These are phyloP conservation scores for Cinclus cinclus DNA, from an alignment of 2,113 vertebrate species.

Conservation along the genomic window DNA sequence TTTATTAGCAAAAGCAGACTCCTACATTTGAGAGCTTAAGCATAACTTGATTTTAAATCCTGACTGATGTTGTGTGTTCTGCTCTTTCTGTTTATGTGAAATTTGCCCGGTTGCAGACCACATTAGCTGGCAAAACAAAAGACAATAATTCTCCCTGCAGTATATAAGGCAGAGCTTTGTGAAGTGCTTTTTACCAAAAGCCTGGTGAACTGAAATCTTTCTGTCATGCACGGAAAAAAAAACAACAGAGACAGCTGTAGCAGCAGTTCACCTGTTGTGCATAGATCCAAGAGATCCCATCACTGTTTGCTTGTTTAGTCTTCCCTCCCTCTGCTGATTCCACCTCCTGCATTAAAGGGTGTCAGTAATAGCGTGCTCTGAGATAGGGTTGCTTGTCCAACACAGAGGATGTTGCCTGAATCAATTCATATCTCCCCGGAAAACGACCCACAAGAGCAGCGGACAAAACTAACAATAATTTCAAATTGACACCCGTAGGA, in stretches of 20 bases:
- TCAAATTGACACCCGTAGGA: not conserved
- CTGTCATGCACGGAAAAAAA: not conserved
- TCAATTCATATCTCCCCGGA: not conserved
- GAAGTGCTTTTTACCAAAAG: not conserved
- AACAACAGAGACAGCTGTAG: not conserved
- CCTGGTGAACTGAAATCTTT: not conserved
- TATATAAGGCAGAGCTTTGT: not conserved
- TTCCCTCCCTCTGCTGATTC: not conserved
- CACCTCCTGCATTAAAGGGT: not conserved
- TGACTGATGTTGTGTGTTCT: not conserved
- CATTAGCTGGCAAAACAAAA: not conserved
- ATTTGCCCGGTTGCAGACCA: not conserved
- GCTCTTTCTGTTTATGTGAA: not conserved
- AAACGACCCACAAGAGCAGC: not conserved
- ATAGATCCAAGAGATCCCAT: not conserved
- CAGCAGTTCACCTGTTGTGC: not conserved
- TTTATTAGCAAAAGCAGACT: not conserved
- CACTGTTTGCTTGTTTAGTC: not conserved
- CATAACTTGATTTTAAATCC: not conserved
- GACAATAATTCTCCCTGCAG: not conserved
- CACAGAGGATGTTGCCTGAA: not conserved
- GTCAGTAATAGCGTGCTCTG: not conserved
- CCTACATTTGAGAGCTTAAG: not conserved
- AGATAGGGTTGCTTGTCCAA: not conserved
- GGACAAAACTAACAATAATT: not conserved